These are phyloP conservation scores for Notolabrus celidotus DNA, from an alignment of 2,797 vertebrate species.

Conservation along the genomic window DNA sequence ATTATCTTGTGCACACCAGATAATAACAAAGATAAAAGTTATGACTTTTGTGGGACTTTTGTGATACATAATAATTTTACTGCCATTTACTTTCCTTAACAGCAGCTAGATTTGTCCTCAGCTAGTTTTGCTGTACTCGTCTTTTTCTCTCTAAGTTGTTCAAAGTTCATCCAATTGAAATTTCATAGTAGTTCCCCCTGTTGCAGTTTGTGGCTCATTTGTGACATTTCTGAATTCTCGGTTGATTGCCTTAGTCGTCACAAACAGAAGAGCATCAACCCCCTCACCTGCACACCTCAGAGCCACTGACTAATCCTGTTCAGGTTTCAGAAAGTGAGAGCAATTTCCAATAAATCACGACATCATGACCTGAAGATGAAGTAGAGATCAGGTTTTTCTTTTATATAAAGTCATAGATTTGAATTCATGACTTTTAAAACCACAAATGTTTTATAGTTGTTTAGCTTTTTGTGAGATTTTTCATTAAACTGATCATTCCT, in stretches of 20 bases:
- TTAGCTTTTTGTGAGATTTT: too few relatives aligned
- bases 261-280: slow-evolving; percentile 2
- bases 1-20: too few relatives aligned
- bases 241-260: slow-evolving; percentile 31
- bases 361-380: slow-evolving; percentile 2
- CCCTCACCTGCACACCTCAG: neutral
- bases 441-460: too few relatives aligned
- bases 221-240: slow-evolving; percentile 31
- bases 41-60: too few relatives aligned
- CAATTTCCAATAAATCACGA: slow-evolving; percentile 73
- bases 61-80: too few relatives aligned
- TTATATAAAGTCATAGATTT: neutral
- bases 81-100: too few relatives aligned
- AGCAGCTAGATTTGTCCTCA: neutral
- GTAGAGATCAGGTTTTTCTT: slow-evolving; percentile 30
- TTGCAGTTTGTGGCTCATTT: neutral
- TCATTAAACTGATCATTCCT: too few relatives aligned
- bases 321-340: slow-evolving; percentile 48
- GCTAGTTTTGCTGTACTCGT: neutral
- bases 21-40: too few relatives aligned
- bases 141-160: neutral
- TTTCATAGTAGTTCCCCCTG: neutral
- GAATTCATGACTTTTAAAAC: too few relatives aligned
- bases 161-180: neutral
- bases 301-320: slow-evolving; percentile 54